Evolutionary conservation across 2,797 vertebrate species (phyloP), one percentile per base, ranked within the genome.

Genomic region (Parambassis ranga): DNA sequence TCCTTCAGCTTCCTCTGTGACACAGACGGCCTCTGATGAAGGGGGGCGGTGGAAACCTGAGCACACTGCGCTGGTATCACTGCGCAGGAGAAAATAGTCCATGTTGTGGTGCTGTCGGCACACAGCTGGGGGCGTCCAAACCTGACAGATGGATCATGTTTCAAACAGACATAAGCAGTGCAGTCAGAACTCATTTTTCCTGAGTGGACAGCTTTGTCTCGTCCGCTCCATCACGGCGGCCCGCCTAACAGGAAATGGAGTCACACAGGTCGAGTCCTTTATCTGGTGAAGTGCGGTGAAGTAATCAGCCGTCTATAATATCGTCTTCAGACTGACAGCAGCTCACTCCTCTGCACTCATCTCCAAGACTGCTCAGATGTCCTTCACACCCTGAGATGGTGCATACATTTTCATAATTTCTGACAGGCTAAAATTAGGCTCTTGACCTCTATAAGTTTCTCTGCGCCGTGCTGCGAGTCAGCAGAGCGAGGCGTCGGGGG

Each of bases 401-500:
- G 33, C 31, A 82, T 78, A 44, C 61, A 79, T 84, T 72, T 76
- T 47, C 65, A 86, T 77, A 35, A 79, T 55, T 83, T 26, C 62
- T 55, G 61, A 65, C 56, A 24, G 66, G 32, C 64, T 81, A 47
- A 75, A 82, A 87, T 69, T 64, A 79, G 70, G 70, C 76, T 56
- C 43, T 6, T 13, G 51, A 70, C 75, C 71, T 65, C 62, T 47
- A 5, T 24, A 47, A 62, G 67, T 60, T 65, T 51, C 47, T 44
- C 39, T 26, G 57, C 10, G 4, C 19, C 32, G 37, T 38, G 58
- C 59, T 22, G 20, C 36, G 24, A 35, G 16, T 52, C 32, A 50
- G 44, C 19, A 30, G 26, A 56, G 61, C 6, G 13, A 49, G 51
- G 38, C 4, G 19, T 6, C 2, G 13, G 42, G n/a, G 15, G 24